Evolutionary conservation across 2,113 vertebrate genomes (phyloP).

Genomic region (Hemibagrus wyckioides): DNA sequence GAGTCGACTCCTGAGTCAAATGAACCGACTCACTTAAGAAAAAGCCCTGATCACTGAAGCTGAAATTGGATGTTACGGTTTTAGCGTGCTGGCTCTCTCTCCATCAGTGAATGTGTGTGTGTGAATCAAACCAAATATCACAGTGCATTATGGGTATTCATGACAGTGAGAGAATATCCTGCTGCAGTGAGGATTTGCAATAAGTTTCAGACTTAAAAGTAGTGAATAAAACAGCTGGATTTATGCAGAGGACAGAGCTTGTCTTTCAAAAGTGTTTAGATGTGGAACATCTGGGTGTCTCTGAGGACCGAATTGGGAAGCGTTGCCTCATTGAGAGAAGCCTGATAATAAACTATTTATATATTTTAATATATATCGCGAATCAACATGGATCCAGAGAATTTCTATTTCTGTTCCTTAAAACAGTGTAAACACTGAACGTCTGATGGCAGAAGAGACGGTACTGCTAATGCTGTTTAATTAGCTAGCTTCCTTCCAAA

Average conservation of each 20-base stretch:
- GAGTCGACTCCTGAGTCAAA: not conserved
- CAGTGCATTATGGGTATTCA: not conserved
- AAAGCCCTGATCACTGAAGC: not conserved
- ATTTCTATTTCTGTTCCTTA: not conserved
- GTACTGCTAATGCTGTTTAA: not conserved
- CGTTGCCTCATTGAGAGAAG: not conserved
- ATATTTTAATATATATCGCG: not conserved
- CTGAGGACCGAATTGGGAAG: not conserved
- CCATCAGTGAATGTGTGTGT: not conserved
- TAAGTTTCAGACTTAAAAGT: not conserved
- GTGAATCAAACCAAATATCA: not conserved
- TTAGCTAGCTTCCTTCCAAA: not conserved
- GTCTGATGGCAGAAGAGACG: not conserved
- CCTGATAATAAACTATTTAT: not conserved
- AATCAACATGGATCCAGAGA: not conserved
- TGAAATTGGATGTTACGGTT: not conserved
- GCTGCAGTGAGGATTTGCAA: not conserved
- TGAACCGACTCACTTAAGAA: not conserved
- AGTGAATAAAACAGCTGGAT: not conserved
- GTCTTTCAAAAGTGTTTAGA: not conserved
- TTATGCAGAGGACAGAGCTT: no score
- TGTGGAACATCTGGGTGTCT: not conserved
- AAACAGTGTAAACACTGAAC: not conserved
- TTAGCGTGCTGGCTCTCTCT: not conserved
- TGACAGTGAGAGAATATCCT: not conserved